Percentiles rank a stretch among this genome's conserved stretches.
phyloP scores from a whole-genome alignment of 2,113 vertebrate genomes.

The Hydrolagus affinis region DNA sequence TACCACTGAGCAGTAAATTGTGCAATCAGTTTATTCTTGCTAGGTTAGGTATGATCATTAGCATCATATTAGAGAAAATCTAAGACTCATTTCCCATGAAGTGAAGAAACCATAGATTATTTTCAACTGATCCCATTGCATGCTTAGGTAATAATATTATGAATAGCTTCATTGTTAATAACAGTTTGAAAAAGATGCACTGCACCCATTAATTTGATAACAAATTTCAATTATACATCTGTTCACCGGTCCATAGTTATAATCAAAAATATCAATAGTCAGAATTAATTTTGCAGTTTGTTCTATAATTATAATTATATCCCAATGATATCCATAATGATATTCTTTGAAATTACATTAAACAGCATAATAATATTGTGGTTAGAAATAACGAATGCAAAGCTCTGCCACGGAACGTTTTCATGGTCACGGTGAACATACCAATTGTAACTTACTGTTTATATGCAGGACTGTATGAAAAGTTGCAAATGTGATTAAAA shows the following conservation, averaged over 20 bases:
- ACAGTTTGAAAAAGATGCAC: neutral
- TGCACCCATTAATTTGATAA: neutral
- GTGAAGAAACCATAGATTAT: neutral
- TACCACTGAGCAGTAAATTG: neutral
- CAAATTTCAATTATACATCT: neutral
- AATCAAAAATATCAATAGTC: neutral
- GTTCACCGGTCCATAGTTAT: no score
- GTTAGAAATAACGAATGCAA: neutral
- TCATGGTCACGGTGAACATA: neutral
- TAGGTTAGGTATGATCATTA: neutral
- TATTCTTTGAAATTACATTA: neutral
- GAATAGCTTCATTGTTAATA: no score
- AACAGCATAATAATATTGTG: neutral
- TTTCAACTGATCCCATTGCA: neutral
- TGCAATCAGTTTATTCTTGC: neutral
- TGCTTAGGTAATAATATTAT: no score
- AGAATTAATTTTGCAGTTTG: slow-evolving; percentile 1
- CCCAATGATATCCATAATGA: neutral
- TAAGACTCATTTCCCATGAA: neutral
- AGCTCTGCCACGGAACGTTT: neutral
- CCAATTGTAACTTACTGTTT: neutral
- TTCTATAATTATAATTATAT: neutral
- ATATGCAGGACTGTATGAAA: neutral
- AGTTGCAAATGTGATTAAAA: neutral
- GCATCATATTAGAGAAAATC: neutral